A percentile compares a stretch with the other conserved stretches of the same genome.
These are phyloP conservation scores for Perdix hodgsoniae DNA, from an alignment of 2,797 vertebrate genomes.

Conservation along the genomic window DNA sequence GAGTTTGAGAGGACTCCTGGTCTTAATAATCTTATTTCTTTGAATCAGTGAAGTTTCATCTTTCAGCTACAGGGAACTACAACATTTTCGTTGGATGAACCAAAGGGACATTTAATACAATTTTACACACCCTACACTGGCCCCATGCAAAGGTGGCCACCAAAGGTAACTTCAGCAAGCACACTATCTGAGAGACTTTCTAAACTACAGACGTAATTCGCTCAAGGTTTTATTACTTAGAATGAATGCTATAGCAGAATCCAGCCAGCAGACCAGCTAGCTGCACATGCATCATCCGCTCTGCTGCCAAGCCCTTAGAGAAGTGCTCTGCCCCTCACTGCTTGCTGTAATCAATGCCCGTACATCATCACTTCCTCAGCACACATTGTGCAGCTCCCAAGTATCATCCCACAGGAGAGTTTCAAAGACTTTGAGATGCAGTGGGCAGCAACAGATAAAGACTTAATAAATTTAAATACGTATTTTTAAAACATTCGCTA, in stretches of 20 bases:
- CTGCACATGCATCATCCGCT: neutral
- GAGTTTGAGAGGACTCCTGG: neutral
- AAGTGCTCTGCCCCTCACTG: neutral
- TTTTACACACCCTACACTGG: neutral
- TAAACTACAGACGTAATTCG: neutral
- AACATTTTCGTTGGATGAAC: neutral
- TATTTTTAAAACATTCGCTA: neutral
- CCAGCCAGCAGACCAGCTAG: conserved; percentile 1
- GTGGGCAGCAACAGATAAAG: neutral
- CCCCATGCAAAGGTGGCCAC: neutral
- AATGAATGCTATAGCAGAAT: neutral
- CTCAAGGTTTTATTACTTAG: neutral
- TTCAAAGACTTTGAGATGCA: neutral
- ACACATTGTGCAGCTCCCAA: neutral
- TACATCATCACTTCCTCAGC: neutral
- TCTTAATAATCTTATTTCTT: neutral
- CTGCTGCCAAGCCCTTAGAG: neutral
- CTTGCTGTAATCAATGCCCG: neutral
- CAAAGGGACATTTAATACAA: neutral
- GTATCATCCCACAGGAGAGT: neutral
- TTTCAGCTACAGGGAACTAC: neutral
- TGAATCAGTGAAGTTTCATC: neutral
- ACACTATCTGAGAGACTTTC: neutral
- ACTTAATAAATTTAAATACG: neutral
- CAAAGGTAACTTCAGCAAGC: neutral